Base-by-base conservation (phyloP, 2,797 vertebrate species). In the Poeciliopsis infans region DNA sequence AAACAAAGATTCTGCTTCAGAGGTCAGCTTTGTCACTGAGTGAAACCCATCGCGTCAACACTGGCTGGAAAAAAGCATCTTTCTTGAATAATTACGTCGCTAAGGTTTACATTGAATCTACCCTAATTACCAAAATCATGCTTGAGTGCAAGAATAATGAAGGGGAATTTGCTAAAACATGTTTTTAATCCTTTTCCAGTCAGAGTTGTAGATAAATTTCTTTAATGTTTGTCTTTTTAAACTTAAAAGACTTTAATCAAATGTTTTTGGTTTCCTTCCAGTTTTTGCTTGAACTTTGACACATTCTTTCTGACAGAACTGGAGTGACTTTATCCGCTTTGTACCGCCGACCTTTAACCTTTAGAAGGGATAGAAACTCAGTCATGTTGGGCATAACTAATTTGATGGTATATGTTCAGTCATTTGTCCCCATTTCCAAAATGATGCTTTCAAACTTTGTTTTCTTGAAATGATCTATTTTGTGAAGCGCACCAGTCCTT, bases 1-100 rank as follows among this genome's bases (percentile, higher is more conserved):
- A 57, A 66, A 64, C 33, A 76, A 64, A 66, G 33, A 36, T 28
- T 61, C 69, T n/a, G 68, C 55, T n/a, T 11, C n/a, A 61, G 43
- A 61, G 36, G 43, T 72, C 45, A 31, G 45, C 33, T 55, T 23
- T 18, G 4, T 47, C 47, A 47, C 53, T 59, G 76, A 70, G 12
- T 16, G 16, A 71, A 70, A 31, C 28, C 49, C 16, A 41, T 47
- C 5, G 46, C 8, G 2, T 10, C 61, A 51, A 16, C 31, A 3
- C 8, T 51, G 33, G 31, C 23, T 46, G 51, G 7, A 55, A 71
- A 71, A 59, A 25, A 7, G 33, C 2, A 2, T 69, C 23, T 28
- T n/a, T 43, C 10, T 39, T n/a, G 23, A 13, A n/a, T 43, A 43
- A n/a, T 69, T 15, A 43, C n/a, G 39, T 11, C 11, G 23, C 5